Conservation (phyloP, 2,888 invertebrate species). For the Dryococelus australis region DNA sequence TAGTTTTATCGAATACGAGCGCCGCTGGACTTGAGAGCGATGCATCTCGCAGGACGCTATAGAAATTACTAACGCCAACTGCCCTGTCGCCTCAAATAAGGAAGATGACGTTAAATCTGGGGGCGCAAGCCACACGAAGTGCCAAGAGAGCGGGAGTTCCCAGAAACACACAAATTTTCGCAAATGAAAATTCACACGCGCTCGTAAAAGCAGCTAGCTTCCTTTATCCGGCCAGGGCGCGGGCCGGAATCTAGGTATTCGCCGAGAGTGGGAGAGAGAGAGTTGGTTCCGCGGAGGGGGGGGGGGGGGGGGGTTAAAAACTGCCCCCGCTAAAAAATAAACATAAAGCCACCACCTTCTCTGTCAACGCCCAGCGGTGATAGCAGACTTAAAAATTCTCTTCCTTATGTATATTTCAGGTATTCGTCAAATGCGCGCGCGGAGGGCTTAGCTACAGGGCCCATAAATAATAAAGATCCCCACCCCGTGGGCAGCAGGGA, state of each 20-base stretch:
- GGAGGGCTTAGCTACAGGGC: background rate
- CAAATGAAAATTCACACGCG: background rate
- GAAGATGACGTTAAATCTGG: too few species aligned
- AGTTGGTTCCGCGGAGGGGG: too few species aligned
- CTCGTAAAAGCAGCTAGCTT: background rate
- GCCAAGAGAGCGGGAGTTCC: background rate
- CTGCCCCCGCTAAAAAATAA: background rate
- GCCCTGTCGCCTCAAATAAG: too few species aligned
- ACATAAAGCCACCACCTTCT: background rate
- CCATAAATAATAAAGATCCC: background rate
- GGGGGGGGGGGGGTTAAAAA: too few species aligned
- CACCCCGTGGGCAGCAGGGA: background rate
- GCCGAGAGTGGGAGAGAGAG: too few species aligned
- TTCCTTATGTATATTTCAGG: conserved; percentile 10
- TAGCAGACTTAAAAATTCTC: background rate
- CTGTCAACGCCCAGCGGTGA: background rate
- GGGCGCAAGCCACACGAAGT: too few species aligned
- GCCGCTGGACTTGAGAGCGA: too few species aligned
- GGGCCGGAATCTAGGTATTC: background rate
- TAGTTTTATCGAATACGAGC: too few species aligned
- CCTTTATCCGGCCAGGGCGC: background rate
- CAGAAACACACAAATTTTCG: background rate
- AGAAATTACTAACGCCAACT: too few species aligned
- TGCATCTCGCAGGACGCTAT: too few species aligned
- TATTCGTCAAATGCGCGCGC: background rate